These are phyloP conservation scores for Clostera curtula DNA, from an alignment of 2,888 invertebrate species.

Conservation along the genomic window DNA sequence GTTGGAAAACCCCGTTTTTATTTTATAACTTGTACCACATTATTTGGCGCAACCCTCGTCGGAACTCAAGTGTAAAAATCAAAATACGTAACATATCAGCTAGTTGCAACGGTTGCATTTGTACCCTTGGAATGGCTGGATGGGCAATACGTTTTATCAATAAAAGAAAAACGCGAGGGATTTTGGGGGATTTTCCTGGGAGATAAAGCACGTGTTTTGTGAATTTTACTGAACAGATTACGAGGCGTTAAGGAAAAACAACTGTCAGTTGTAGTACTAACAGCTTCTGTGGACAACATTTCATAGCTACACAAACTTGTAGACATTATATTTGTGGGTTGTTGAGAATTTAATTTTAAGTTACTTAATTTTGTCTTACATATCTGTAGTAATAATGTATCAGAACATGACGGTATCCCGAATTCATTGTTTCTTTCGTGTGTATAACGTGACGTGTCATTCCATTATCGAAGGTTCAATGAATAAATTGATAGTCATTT, in stretches of 20 bases:
- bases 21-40: constrained; percentile 12
- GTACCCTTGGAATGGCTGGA: constrained; percentile 33
- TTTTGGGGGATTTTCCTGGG: constrained; percentile 18
- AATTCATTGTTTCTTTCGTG: too few species aligned
- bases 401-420: too few species aligned
- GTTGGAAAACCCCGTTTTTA: constrained; percentile 1
- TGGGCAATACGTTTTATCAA: constrained; percentile 46
- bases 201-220: constrained; percentile 25
- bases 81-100: constrained; percentile 46
- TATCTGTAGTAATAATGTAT: too few species aligned
- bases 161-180: constrained; percentile 29
- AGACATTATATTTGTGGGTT: too few species aligned
- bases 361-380: too few species aligned
- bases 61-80: constrained; percentile 43
- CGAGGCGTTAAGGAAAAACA: not conserved
- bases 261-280: too few species aligned
- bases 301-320: too few species aligned
- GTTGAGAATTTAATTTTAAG: too few species aligned
- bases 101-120: constrained; percentile 50
- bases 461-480: too few species aligned
- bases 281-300: too few species aligned
- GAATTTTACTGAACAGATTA: constrained; percentile 11
- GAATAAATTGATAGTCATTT: too few species aligned
- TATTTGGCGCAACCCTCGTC: constrained; percentile 17
- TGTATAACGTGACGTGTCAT: too few species aligned